Base-by-base conservation (phyloP, 2,888 invertebrate genomes). In the Teinopalpus imperialis region DNA sequence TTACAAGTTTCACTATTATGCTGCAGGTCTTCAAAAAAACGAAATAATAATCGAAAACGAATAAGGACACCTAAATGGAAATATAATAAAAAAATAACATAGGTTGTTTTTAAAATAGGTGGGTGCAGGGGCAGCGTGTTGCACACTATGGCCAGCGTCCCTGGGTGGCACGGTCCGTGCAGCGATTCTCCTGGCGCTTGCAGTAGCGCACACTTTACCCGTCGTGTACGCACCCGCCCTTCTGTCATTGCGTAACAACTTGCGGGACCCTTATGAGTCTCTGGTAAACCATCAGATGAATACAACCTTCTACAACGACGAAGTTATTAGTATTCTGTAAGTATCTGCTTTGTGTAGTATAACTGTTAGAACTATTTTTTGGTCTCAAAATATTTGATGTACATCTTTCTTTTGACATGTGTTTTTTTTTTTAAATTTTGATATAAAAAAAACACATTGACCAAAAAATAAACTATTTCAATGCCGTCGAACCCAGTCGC, bases 71-170 rank as follows among this genome's bases (percentile, higher is more conserved):
- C n/a, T n/a, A n/a, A n/a, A n/a, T n/a, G n/a, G n/a, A n/a, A n/a
- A n/a, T n/a, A n/a, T n/a, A n/a, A n/a, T n/a, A n/a, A n/a, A 16
- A 16, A 16, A 16, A 16, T 0, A 13, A 1, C 12, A 12, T 29
- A 12, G n/a, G 21, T 1, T 13, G 12, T 39, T 36, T 1, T 18
- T 4, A n/a, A n/a, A n/a, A n/a, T n/a, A 87, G 87, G 63, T 86
- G 55, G 82, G 78, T 5, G 78, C 74, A 5, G 82, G 75, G 1
- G 75, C 73, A 1, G 68, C 79, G 3, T 83, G 82, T 53, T 80
- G 79, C 20, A 77, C 76, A 24, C 56, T 89, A 49, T 82, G 82
- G 79, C 75, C 83, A 56, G 70, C 78, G 1, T 85, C 86, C 12
- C 57, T 82, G 50, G 63, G 80, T 9, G 74, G 74, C 4, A 58